Evolutionary conservation across 1,140 invertebrate species (phyloP).

Genomic region (Procambarus virginalis): DNA sequence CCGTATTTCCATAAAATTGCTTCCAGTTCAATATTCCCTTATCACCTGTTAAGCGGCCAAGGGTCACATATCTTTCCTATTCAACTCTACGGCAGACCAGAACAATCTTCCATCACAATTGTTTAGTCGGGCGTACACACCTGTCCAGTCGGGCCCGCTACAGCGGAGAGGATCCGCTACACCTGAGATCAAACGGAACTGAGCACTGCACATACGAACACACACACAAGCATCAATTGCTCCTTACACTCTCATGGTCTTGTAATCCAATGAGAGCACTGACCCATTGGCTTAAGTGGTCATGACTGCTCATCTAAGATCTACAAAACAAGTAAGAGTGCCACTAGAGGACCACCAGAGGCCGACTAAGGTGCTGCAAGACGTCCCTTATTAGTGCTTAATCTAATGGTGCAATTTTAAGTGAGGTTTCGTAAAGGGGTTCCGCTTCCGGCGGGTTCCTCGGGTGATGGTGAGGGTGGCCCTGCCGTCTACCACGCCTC

Average conservation of each 20-base stretch:
- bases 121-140: background rate
- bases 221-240: background rate
- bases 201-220: background rate
- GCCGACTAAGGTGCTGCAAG: background rate
- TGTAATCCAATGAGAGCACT: background rate
- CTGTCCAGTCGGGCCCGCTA: background rate
- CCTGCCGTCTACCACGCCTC: slow-evolving; percentile 25
- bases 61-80: background rate
- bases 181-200: slow-evolving; percentile 32
- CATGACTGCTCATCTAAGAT: background rate
- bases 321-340: background rate
- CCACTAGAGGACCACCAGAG: background rate
- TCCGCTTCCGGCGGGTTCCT: slow-evolving; percentile 52
- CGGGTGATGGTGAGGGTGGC: slow-evolving; percentile 18
- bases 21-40: background rate
- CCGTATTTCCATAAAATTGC: background rate
- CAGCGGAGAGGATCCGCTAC: background rate
- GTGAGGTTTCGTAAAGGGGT: slow-evolving; percentile 59
- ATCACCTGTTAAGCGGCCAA: background rate
- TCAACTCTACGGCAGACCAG: no score
- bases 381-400: background rate
- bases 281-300: background rate
- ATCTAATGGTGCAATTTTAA: slow-evolving; percentile 1
- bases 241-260: background rate
- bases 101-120: no score